Base-by-base conservation (phyloP, 1,140 invertebrate species). In the Caenorhabditis latens region DNA sequence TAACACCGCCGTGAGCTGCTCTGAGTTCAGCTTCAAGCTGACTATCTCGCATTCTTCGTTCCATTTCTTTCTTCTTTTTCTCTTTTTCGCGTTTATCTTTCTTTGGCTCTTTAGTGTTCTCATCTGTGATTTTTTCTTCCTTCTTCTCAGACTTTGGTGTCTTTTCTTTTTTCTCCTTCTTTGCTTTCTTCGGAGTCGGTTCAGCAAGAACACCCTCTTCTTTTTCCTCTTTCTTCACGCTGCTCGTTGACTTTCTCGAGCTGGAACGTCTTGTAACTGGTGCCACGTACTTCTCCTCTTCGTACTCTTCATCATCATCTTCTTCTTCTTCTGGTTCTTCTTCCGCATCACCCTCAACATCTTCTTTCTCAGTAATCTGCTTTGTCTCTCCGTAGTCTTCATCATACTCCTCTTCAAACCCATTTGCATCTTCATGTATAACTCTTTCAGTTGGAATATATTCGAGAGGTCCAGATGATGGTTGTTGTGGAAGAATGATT, bases 31-130 rank as follows among this genome's bases (percentile, higher is more conserved):
- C 83, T 4, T 84, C 83, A 4, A 61, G 55, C 42, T 58, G 21
- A 42, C 55, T 48, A 48, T 61, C 58, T 19, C 11, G 24, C 11
- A 55, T 14, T 7, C 42, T 32, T 6, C 83, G 40, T 24, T 65
- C 58, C 21, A 13, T n/a, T 61, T 84, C 32, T 46, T 86, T 86
- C 75, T 83, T 67, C 57, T 86, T 86, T 21, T 83, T 50, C 32
- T 71, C 85, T 57, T 63, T 65, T n/a, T 48, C 50, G 9, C 24
- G 6, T 57, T 21, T 85, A 6, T 53, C 43, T 19, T 71, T 67
- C 19, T 48, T n/a, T 57, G 82, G 48, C 19, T 65, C 24, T 11
- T 21, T 6, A 63, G 21, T 40, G 3, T 63, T 63, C 24, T 85
- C 21, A 24, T 46, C 89, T 79, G 50, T 88, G 7, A 21, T 43